phyloP scores from a whole-genome alignment of 2,888 invertebrate genomes.

The Cantharis rufa region DNA sequence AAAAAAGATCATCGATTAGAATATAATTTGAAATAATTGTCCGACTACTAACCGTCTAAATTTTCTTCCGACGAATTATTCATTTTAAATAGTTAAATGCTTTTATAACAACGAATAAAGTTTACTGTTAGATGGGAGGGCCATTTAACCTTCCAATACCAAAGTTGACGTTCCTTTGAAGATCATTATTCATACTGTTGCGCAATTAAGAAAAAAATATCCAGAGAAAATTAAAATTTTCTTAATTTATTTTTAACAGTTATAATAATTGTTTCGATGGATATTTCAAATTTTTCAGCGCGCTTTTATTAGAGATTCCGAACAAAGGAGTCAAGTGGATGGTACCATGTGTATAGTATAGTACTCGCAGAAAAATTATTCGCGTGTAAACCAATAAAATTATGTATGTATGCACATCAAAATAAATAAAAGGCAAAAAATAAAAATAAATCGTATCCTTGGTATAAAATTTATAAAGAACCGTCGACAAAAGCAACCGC shows the following conservation, averaged over 20 bases:
- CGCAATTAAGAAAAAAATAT: conserved; percentile 16
- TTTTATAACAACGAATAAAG: conserved; percentile 7
- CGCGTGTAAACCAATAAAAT: conserved; percentile 32
- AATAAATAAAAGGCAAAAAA: conserved; percentile 53
- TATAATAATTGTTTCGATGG: conserved; percentile 8
- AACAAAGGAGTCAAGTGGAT: neutral
- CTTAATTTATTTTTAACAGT: conserved; percentile 22
- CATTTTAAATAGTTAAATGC: conserved; percentile 10
- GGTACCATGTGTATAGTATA: too few species aligned
- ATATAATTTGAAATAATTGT: neutral
- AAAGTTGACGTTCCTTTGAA: conserved; percentile 30
- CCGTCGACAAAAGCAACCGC: conserved; percentile 52
- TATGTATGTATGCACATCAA: conserved; percentile 43
- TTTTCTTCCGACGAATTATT: conserved; percentile 5
- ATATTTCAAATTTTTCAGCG: neutral
- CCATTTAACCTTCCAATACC: conserved; percentile 31
- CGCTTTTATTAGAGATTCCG: neutral
- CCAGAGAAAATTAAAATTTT: conserved; percentile 7
- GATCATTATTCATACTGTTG: conserved; percentile 26
- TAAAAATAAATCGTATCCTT: conserved; percentile 46
- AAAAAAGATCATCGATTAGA: neutral
- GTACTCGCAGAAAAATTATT: neutral
- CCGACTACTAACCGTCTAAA: neutral
- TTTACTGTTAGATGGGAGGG: conserved; percentile 35
- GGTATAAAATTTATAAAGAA: conserved; percentile 49